Conservation (phyloP, 2,888 invertebrate genomes). For the Acrobasis repandana region DNA sequence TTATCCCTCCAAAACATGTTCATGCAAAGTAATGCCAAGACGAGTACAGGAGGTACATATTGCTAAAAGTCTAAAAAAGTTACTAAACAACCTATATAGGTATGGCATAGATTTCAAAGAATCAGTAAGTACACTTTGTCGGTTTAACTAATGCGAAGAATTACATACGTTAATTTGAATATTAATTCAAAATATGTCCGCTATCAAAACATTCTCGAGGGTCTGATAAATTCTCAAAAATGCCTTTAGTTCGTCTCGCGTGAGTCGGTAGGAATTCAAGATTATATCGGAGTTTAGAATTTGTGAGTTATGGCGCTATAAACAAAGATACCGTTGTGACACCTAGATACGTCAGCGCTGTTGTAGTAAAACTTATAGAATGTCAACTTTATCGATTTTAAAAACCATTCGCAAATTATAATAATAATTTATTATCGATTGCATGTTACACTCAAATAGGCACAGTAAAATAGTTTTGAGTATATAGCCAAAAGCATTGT, state of each 20-base stretch:
- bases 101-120: background rate
- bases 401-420: too few relatives aligned
- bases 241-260: conserved; percentile 32
- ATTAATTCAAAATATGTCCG: conserved; percentile 66
- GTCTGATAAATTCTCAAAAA: conserved; percentile 46
- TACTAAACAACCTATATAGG: too few relatives aligned
- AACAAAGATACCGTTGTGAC: conserved; percentile 75
- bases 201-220: conserved; percentile 66
- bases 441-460: too few relatives aligned
- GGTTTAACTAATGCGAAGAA: conserved; percentile 19
- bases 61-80: too few relatives aligned
- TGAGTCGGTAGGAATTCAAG: conserved; percentile 65
- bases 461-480: too few relatives aligned
- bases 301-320: conserved; percentile 78
- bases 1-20: too few relatives aligned
- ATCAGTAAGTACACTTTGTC: background rate
- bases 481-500: too few relatives aligned
- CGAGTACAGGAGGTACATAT: too few relatives aligned
- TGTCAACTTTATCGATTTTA: background rate
- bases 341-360: conserved; percentile 70
- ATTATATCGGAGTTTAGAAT: conserved; percentile 73
- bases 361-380: background rate
- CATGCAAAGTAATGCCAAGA: too few relatives aligned
- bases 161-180: conserved; percentile 47
- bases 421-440: background rate